Percentiles rank a stretch among this genome's conserved stretches.
Evolutionary conservation across 2,797 vertebrate species (phyloP).

Genomic region (Lemur catta): DNA sequence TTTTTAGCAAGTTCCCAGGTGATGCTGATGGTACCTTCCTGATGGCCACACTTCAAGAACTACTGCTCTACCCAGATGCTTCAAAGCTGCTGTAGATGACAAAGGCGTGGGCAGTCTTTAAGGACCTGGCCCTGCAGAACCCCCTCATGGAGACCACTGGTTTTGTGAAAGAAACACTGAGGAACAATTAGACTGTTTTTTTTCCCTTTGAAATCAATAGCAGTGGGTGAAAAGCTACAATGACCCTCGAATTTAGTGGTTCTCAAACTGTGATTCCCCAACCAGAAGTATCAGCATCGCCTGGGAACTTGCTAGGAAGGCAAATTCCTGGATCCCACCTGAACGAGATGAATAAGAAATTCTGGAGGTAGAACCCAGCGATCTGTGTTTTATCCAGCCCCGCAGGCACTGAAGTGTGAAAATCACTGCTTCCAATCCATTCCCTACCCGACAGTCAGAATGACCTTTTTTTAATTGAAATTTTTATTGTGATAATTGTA

Average conservation of each 20-base stretch:
- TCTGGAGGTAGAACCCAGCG: not conserved
- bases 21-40: not conserved
- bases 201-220: not conserved
- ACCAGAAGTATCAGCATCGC: not conserved
- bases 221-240: not conserved
- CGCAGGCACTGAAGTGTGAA: not conserved
- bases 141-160: not conserved
- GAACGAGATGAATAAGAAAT: not conserved
- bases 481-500: not conserved
- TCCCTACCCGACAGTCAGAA: not conserved
- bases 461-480: not conserved
- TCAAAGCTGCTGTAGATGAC: not conserved
- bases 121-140: not conserved
- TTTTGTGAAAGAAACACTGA: not conserved
- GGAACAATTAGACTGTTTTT: not conserved
- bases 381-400: not conserved
- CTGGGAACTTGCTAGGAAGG: not conserved
- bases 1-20: not conserved
- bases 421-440: not conserved
- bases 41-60: not conserved
- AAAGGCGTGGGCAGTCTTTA: not conserved
- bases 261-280: not conserved
- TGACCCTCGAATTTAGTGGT: not conserved
- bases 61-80: not conserved
- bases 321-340: not conserved